These are phyloP conservation scores for Sebastes diploproa DNA, from an alignment of 2,797 vertebrate genomes.

Conservation along the genomic window DNA sequence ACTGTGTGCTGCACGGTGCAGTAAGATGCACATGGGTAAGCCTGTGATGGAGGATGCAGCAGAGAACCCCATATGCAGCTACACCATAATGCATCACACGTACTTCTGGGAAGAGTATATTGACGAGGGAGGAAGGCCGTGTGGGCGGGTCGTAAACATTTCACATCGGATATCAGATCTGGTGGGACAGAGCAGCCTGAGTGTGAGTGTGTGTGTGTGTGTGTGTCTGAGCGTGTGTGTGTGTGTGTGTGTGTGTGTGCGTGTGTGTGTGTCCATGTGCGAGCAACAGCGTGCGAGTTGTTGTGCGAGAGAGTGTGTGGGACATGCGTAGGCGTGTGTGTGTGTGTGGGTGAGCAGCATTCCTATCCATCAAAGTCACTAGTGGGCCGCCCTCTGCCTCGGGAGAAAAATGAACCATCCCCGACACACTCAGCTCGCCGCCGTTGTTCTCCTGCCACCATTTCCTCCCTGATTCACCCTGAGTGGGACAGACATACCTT, in stretches of 20 bases:
- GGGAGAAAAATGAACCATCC: conserved; percentile 73
- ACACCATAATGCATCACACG: conserved; percentile 67
- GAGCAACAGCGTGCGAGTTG: conserved; percentile 25
- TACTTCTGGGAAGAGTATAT: conserved; percentile 76
- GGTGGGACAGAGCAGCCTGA: conserved; percentile 57
- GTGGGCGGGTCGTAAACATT: conserved; percentile 77
- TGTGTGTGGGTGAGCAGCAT: conserved; percentile 81
- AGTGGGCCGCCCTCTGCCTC: conserved; percentile 70
- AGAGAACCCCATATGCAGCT: conserved; percentile 44
- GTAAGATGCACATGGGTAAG: conserved; percentile 64
- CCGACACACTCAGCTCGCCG: conserved; percentile 48
- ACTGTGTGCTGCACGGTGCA: conserved; percentile 25
- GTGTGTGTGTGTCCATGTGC: conserved; percentile 20
- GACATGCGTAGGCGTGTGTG: conserved; percentile 71
- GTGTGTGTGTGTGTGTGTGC: conserved; percentile 21
- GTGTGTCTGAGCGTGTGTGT: not conserved
- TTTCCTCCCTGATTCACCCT: conserved; percentile 77
- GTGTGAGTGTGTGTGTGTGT: conserved; percentile 1
- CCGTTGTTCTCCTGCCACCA: conserved; percentile 59
- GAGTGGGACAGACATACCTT: conserved; percentile 68
- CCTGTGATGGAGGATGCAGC: conserved; percentile 68
- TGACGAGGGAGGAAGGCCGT: conserved; percentile 70
- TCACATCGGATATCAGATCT: conserved; percentile 69
- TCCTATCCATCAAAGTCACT: conserved; percentile 84
- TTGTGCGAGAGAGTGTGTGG: conserved; percentile 62